Evolutionary conservation across 2,888 invertebrate genomes (phyloP).

Genomic region (Dyspetes luteomarginatus): DNA sequence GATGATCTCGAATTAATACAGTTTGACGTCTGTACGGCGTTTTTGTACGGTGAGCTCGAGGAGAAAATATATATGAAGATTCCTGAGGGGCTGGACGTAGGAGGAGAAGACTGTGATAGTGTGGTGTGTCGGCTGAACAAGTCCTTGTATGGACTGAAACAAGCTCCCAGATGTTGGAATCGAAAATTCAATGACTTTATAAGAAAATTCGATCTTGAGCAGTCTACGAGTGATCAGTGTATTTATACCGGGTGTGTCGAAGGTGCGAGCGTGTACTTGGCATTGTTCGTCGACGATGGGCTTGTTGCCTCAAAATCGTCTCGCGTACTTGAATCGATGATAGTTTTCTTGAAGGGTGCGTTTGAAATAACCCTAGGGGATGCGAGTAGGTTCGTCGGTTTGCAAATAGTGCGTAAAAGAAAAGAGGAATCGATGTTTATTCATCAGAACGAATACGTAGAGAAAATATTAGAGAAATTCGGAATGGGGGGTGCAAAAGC

Average conservation of each 20-base stretch:
- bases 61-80: constrained; percentile 58
- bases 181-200: not conserved
- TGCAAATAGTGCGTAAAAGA: constrained; percentile 52
- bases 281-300: constrained; percentile 69
- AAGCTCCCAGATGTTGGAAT: not conserved
- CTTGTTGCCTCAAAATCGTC: constrained; percentile 45
- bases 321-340: not conserved
- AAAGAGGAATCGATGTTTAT: constrained; percentile 23
- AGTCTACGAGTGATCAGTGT: not conserved
- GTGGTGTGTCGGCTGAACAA: constrained; percentile 12
- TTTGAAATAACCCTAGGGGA: constrained; percentile 54
- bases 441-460: constrained; percentile 56
- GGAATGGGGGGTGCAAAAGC: constrained; percentile 43
- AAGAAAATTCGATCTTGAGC: not conserved
- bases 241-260: not conserved
- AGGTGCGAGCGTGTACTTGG: constrained; percentile 41
- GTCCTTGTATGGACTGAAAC: constrained; percentile 3
- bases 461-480: constrained; percentile 56
- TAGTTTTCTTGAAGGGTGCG: not conserved
- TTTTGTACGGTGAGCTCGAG: constrained; percentile 7
- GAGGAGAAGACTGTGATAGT: not conserved
- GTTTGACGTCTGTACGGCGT: constrained; percentile 60
- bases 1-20: constrained; percentile 48
- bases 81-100: constrained; percentile 52
- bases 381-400: constrained; percentile 48